phyloP scores from a whole-genome alignment of 2,113 vertebrate species.

The Dipodomys ordii region DNA sequence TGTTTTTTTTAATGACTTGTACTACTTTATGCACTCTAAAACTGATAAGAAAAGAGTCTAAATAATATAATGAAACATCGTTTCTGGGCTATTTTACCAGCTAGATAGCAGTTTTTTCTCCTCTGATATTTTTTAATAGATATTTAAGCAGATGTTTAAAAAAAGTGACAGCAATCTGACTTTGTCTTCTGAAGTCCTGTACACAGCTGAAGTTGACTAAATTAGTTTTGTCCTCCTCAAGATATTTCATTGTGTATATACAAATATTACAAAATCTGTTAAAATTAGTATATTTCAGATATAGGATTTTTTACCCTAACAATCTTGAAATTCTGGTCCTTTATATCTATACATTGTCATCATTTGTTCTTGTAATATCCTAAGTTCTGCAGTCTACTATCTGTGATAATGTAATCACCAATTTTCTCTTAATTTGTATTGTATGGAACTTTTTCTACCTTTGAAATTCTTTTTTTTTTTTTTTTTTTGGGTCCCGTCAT shows the following conservation, averaged over 20 bases:
- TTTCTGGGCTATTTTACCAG: slow-evolving; percentile 14
- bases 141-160: too few species aligned
- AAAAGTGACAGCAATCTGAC: not conserved
- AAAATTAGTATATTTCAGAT: not conserved
- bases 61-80: not conserved
- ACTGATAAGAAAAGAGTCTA: slow-evolving; percentile 3
- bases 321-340: not conserved
- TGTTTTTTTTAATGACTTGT: not conserved
- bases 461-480: not conserved
- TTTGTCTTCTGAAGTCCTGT: not conserved
- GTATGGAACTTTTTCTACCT: not conserved
- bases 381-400: slow-evolving; percentile 4
- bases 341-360: not conserved
- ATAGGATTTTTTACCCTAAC: not conserved
- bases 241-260: not conserved
- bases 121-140: not conserved
- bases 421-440: not conserved
- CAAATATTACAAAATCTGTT: too few species aligned
- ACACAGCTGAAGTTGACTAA: not conserved
- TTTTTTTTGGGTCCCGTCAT: not conserved
- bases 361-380: not conserved
- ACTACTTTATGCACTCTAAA: slow-evolving; percentile 27
- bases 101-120: not conserved
- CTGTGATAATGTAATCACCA: not conserved
- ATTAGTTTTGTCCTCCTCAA: not conserved